Percentiles rank a stretch among this genome's conserved stretches.
phyloP scores from a whole-genome alignment of 2,113 vertebrate genomes.

The Sitta europaea region DNA sequence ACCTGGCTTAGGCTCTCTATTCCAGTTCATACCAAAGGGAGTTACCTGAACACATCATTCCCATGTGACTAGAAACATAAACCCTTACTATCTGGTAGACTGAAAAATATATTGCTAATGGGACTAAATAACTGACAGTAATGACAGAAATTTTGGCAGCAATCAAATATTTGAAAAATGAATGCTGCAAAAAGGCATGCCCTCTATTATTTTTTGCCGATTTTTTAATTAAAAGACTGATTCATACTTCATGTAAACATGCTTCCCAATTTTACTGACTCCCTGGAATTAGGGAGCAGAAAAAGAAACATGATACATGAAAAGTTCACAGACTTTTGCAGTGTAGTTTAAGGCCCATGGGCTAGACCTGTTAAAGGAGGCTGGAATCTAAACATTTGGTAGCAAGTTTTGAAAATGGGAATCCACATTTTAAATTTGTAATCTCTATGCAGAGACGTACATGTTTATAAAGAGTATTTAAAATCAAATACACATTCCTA shows the following conservation, averaged over 20 bases:
- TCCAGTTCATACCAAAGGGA: not conserved
- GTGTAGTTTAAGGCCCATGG: not conserved
- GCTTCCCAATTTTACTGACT: slow-evolving; percentile 27
- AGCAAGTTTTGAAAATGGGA: not conserved
- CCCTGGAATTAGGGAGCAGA: not conserved
- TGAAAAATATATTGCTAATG: not conserved
- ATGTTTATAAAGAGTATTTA: not conserved
- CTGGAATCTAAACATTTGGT: not conserved
- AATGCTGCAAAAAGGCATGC: slow-evolving; percentile 14
- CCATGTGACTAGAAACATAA: not conserved
- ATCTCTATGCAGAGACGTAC: not conserved
- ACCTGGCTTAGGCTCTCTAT: not conserved
- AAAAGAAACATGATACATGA: not conserved
- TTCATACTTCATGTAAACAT: slow-evolving; percentile 23
- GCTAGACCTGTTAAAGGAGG: not conserved
- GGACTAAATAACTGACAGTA: not conserved
- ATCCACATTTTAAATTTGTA: not conserved
- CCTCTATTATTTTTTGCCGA: slow-evolving; percentile 21
- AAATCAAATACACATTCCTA: not conserved
- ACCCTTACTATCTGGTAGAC: not conserved
- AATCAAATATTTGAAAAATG: slow-evolving; percentile 24
- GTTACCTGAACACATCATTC: not conserved
- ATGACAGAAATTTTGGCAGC: slow-evolving; percentile 21
- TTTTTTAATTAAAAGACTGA: slow-evolving; percentile 54
- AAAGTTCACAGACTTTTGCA: not conserved